These are phyloP conservation scores for Oreohelix idahoensis DNA, from an alignment of 1,140 invertebrate genomes.

Conservation along the genomic window DNA sequence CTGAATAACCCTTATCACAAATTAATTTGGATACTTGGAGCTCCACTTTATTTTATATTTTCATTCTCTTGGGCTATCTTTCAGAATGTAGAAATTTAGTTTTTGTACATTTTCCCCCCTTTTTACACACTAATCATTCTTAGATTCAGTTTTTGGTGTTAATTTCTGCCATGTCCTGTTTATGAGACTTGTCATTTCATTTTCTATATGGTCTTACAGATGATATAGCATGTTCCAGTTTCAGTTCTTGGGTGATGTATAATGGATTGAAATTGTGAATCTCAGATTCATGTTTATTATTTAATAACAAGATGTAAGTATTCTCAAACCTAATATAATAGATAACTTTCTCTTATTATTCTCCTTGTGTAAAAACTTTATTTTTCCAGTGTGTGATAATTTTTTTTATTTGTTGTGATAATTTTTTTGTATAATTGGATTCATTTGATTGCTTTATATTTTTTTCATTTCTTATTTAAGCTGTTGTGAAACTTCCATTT, in stretches of 20 bases:
- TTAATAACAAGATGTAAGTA: neutral
- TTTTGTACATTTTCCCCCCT: too few species aligned
- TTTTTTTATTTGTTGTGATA: conserved; percentile 5
- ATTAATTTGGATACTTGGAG: too few species aligned
- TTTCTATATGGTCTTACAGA: too few species aligned
- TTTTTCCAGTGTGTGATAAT: conserved; percentile 4
- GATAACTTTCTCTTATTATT: neutral
- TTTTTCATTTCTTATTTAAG: neutral
- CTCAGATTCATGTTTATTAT: neutral
- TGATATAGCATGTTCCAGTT: neutral
- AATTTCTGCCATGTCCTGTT: too few species aligned
- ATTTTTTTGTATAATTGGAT: neutral
- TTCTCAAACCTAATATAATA: neutral
- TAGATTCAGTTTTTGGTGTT: too few species aligned
- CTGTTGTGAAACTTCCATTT: neutral
- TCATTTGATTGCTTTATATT: neutral
- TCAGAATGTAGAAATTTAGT: too few species aligned
- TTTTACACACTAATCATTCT: too few species aligned
- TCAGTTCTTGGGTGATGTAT: neutral
- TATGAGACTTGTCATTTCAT: too few species aligned
- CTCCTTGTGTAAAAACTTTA: neutral
- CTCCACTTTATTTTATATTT: too few species aligned
- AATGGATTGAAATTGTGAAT: neutral
- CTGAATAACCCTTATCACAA: too few species aligned
- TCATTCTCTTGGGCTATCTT: too few species aligned